These are phyloP conservation scores for Naso thynnoides DNA, from an alignment of 2,797 vertebrate species.

Conservation along the genomic window DNA sequence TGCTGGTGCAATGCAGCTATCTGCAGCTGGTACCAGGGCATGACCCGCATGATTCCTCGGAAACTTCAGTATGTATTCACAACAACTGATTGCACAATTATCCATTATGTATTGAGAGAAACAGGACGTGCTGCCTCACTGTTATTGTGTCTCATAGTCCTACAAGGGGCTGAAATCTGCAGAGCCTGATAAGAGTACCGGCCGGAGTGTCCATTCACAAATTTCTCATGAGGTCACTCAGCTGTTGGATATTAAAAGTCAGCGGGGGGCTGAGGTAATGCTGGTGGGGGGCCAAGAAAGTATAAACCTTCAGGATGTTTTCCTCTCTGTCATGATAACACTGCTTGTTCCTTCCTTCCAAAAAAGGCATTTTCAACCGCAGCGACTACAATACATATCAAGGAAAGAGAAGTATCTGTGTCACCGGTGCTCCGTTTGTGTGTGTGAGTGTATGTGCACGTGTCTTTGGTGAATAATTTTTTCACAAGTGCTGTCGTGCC, in stretches of 20 bases:
- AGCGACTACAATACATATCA: slow-evolving; percentile 42
- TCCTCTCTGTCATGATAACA: slow-evolving; percentile 66
- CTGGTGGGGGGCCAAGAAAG: slow-evolving; percentile 23
- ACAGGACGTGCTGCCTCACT: slow-evolving; percentile 79
- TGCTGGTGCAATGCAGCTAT: slow-evolving; percentile 42
- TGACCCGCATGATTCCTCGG: slow-evolving; percentile 50
- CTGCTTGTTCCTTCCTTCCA: slow-evolving; percentile 67
- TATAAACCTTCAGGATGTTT: slow-evolving; percentile 74
- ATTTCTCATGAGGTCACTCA: slow-evolving; percentile 78
- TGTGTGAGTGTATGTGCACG: slow-evolving; percentile 13
- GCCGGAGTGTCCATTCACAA: slow-evolving; percentile 74
- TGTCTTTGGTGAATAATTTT: slow-evolving; percentile 68
- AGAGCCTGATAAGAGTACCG: slow-evolving; percentile 64
- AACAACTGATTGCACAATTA: slow-evolving; percentile 69
- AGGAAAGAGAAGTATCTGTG: slow-evolving; percentile 50
- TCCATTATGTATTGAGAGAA: slow-evolving; percentile 65
- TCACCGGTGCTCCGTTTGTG: slow-evolving; percentile 24
- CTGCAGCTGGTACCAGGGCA: slow-evolving; percentile 75
- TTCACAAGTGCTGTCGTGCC: slow-evolving; percentile 71
- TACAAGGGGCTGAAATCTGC: slow-evolving; percentile 62
- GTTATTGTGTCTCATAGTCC: slow-evolving; percentile 72
- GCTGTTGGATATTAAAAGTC: slow-evolving; percentile 71
- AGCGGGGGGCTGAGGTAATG: slow-evolving; percentile 17
- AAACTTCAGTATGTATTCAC: slow-evolving; percentile 43
- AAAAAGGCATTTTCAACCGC: slow-evolving; percentile 38